Evolutionary conservation across 2,888 invertebrate species (phyloP).

Genomic region (Tenthredo amoena): DNA sequence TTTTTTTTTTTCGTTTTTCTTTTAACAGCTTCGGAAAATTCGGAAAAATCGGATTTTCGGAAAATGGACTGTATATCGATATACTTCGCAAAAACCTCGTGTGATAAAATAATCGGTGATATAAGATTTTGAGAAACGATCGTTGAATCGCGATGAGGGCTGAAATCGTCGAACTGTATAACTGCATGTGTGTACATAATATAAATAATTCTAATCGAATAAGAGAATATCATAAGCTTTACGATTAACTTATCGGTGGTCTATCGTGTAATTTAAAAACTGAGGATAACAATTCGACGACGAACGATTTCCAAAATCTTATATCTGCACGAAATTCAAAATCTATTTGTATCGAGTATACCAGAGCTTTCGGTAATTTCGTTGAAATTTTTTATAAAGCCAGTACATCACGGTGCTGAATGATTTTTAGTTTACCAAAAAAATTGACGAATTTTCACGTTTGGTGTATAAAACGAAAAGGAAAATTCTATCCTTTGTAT

Average conservation of each 20-base stretch:
- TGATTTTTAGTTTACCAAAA: background rate
- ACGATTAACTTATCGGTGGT: no score
- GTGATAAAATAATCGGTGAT: background rate
- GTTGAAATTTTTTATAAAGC: background rate
- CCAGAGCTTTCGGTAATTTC: background rate
- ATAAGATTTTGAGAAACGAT: background rate
- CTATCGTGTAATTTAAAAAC: no score
- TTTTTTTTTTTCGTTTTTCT: background rate
- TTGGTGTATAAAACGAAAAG: no score
- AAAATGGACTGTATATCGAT: no score
- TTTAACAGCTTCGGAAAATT: no score
- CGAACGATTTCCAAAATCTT: no score
- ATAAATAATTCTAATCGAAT: no score
- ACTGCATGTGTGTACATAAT: background rate
- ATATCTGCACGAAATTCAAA: background rate
- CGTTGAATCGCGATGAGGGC: background rate
- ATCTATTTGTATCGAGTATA: background rate
- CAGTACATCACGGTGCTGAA: background rate
- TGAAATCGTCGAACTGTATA: conserved; percentile 12
- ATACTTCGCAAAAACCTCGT: no score
- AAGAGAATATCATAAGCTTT: no score
- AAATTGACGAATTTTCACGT: background rate
- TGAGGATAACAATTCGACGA: no score
- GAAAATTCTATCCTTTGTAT: no score
- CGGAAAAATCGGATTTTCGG: no score